Evolutionary conservation across 1,140 invertebrate genomes (phyloP).

Genomic region (Hycleus cichorii): DNA sequence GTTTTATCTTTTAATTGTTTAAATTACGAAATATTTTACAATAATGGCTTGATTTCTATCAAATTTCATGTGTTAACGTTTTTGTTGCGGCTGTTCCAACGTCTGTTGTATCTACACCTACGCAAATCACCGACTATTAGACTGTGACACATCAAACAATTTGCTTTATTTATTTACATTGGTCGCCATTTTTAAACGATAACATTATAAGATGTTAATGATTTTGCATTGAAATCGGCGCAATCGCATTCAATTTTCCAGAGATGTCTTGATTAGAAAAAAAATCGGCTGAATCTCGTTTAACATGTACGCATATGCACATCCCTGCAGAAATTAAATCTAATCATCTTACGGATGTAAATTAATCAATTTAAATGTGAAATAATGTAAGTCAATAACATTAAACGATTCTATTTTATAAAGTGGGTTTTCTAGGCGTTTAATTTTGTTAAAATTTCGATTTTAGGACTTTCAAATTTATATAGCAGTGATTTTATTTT

Average conservation of each 20-base stretch:
- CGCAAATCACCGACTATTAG: too few relatives aligned
- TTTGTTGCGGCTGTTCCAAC: too few relatives aligned
- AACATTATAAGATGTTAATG: constrained; percentile 17
- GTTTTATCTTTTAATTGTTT: too few relatives aligned
- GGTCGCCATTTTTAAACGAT: neutral
- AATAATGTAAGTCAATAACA: constrained; percentile 9
- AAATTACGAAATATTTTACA: too few relatives aligned
- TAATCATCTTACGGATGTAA: constrained; percentile 11
- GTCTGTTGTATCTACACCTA: too few relatives aligned
- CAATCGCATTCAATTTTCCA: constrained; percentile 1
- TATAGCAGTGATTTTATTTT: neutral
- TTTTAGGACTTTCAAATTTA: neutral
- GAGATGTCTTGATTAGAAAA: neutral
- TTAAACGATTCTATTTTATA: neutral
- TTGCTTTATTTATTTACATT: too few relatives aligned
- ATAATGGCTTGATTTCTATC: too few relatives aligned
- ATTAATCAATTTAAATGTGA: constrained; percentile 11
- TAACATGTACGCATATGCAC: neutral
- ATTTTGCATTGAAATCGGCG: constrained; percentile 12
- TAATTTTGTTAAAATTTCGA: neutral
- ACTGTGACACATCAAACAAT: too few relatives aligned
- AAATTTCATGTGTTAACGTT: too few relatives aligned
- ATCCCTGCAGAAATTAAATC: neutral
- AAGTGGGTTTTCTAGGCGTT: neutral
- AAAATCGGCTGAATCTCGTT: constrained; percentile 16